Conservation (phyloP, 2,888 invertebrate species). For the Ichneumoninae sp. region DNA sequence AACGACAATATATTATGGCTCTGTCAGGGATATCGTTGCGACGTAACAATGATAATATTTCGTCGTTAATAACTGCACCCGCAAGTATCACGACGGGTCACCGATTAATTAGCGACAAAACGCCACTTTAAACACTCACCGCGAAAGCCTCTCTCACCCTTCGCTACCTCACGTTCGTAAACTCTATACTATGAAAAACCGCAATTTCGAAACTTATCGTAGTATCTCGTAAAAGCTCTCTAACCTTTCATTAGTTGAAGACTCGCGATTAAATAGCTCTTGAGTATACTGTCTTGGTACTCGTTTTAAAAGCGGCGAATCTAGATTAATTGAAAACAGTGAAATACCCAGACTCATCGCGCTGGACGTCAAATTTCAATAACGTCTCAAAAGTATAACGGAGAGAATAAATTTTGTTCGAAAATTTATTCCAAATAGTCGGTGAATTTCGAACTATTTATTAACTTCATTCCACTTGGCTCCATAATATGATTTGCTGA, state of each 20-base stretch:
- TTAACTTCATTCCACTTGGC: not conserved
- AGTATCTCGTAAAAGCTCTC: slow-evolving; percentile 15
- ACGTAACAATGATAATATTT: slow-evolving; percentile 57
- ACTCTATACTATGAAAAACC: slow-evolving; percentile 36
- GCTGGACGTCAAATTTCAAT: not conserved
- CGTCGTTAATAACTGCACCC: slow-evolving; percentile 53
- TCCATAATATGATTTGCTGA: slow-evolving; percentile 18
- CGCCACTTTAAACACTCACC: slow-evolving; percentile 52
- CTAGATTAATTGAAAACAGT: not conserved
- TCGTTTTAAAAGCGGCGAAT: not conserved
- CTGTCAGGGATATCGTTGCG: slow-evolving; percentile 25
- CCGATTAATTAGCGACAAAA: slow-evolving; percentile 61
- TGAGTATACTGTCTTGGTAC: not conserved
- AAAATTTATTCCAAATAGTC: not conserved
- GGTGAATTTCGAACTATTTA: not conserved
- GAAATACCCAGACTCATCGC: not conserved
- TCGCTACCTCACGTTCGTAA: not conserved
- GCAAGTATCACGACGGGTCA: slow-evolving; percentile 44
- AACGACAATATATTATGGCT: slow-evolving; percentile 43
- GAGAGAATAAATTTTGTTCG: not conserved
- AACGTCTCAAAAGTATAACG: not conserved
- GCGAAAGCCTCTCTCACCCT: slow-evolving; percentile 23
- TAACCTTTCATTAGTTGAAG: not conserved
- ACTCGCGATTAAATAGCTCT: slow-evolving; percentile 3
- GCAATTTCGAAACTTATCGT: slow-evolving; percentile 35